A percentile compares a stretch with the other conserved stretches of the same genome.
phyloP scores from a whole-genome alignment of 2,888 invertebrate species.

The Dione vanillae region DNA sequence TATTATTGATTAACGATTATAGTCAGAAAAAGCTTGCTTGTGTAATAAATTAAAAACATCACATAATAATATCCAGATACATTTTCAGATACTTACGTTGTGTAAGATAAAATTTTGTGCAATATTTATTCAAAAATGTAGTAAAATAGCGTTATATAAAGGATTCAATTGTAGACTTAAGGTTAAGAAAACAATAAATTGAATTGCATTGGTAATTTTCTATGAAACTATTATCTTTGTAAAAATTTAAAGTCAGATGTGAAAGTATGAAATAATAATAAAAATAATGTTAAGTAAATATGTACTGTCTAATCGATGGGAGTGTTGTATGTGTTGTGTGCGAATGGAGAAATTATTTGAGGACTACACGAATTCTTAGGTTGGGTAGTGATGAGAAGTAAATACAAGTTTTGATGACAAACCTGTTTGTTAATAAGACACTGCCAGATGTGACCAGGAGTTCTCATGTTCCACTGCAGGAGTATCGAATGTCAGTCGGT shows the following conservation, averaged over 20 bases:
- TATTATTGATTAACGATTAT: conserved; percentile 40
- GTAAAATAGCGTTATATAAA: not conserved
- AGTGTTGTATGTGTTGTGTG: not conserved
- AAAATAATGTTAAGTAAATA: not conserved
- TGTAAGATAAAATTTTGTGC: not conserved
- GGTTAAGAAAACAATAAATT: no score
- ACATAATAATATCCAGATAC: not conserved
- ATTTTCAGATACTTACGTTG: no score
- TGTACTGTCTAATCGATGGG: no score
- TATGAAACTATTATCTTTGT: no score
- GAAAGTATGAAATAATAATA: not conserved
- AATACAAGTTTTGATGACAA: conserved; percentile 36
- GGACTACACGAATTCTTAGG: not conserved
- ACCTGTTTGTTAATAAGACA: conserved; percentile 38
- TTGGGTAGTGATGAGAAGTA: conserved; percentile 8
- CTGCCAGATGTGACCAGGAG: conserved; percentile 39
- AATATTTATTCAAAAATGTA: not conserved
- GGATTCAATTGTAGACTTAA: no score
- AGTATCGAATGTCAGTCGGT: conserved; percentile 78
- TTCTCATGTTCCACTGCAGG: conserved; percentile 41
- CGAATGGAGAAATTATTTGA: conserved; percentile 7
- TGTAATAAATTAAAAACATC: conserved; percentile 9
- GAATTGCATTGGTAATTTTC: no score
- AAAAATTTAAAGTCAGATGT: no score
- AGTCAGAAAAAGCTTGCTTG: not conserved